Conservation (phyloP, 64 coral and sea anemone genomes). For the Pocillopora damicornis region DNA sequence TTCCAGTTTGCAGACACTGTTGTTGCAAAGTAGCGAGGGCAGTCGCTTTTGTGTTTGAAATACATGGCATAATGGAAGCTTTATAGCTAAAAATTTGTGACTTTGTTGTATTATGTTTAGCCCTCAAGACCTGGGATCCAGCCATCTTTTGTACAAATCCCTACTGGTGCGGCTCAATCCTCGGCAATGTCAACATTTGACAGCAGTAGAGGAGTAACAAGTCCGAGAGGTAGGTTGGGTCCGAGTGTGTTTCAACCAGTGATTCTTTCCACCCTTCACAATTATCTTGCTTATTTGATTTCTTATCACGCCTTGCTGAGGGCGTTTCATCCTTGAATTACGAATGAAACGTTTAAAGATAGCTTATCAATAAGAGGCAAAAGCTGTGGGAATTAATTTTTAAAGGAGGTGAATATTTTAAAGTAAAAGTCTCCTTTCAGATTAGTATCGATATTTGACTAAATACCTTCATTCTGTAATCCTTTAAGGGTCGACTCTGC, state of each 20-base stretch:
- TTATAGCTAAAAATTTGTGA: not conserved
- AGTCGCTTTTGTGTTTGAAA: not conserved
- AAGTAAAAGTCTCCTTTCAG: too few relatives aligned
- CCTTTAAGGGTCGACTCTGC: not conserved
- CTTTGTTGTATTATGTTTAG: not conserved
- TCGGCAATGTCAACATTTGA: constrained; percentile 35
- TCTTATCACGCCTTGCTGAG: not conserved
- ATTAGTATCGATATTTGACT: too few relatives aligned
- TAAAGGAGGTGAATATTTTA: too few relatives aligned
- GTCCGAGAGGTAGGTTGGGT: constrained; percentile 46
- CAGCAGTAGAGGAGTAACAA: constrained; percentile 51
- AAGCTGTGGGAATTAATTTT: too few relatives aligned
- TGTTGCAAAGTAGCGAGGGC: not conserved
- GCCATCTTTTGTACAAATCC: constrained; percentile 41
- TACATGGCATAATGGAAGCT: too few relatives aligned
- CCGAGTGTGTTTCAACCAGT: not conserved
- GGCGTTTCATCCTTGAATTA: too few relatives aligned
- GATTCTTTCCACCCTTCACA: not conserved
- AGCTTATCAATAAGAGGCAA: too few relatives aligned
- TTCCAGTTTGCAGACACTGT: too few relatives aligned
- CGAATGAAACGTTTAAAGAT: too few relatives aligned
- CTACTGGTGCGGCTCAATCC: constrained; percentile 26
- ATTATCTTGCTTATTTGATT: not conserved
- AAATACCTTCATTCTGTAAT: not conserved
- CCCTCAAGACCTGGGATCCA: constrained; percentile 43